phyloP scores from a whole-genome alignment of 35 echinoderm and acorn worm species.

The Acanthaster planci region DNA sequence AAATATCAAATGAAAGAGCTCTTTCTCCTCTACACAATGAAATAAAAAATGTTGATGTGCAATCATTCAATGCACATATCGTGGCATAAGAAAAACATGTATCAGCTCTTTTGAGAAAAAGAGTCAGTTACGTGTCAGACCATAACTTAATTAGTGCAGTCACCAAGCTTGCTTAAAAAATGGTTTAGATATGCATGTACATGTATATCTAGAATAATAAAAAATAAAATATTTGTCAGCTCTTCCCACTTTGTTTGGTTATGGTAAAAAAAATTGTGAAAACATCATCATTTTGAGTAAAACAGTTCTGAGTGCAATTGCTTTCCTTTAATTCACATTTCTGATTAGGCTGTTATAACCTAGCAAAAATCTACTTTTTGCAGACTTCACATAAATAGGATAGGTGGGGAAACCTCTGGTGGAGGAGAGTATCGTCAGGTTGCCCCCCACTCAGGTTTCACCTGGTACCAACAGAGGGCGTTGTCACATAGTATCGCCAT shows the following conservation, averaged over 20 bases:
- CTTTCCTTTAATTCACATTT: too few relatives aligned
- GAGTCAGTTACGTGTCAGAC: not conserved
- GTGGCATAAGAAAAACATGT: not conserved
- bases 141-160: not conserved
- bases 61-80: not conserved
- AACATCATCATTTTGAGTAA: not conserved
- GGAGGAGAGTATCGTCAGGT: too few relatives aligned
- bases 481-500: too few relatives aligned
- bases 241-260: not conserved
- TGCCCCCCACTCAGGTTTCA: too few relatives aligned
- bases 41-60: not conserved
- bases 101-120: not conserved
- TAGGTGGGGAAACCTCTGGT: too few relatives aligned
- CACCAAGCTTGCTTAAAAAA: not conserved
- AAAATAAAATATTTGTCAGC: not conserved
- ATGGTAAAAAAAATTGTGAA: not conserved
- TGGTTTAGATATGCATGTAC: not conserved
- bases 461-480: too few relatives aligned
- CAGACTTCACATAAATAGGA: too few relatives aligned
- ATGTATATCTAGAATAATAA: constrained; percentile 2
- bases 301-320: too few relatives aligned
- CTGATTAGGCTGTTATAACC: too few relatives aligned
- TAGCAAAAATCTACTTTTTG: too few relatives aligned
- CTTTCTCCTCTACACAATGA: not conserved
- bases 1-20: not conserved